Conservation (phyloP, 1,140 invertebrate species). For the Varroa destructor region DNA sequence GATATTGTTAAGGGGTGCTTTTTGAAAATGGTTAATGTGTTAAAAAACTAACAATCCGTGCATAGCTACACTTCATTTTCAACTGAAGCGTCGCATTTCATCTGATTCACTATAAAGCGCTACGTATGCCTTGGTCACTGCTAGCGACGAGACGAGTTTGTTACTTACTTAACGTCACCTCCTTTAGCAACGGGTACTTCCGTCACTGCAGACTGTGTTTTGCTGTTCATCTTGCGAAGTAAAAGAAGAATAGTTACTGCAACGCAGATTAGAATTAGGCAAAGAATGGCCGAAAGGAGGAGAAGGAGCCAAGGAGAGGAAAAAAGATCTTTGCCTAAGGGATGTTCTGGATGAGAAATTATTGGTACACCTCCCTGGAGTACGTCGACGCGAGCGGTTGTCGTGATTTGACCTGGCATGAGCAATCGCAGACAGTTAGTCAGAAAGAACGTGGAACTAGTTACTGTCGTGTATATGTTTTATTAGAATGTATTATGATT, state of each 20-base stretch:
- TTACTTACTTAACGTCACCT: slow-evolving; percentile 16
- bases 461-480: background rate
- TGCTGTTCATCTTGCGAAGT: slow-evolving; percentile 13
- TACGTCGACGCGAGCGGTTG: slow-evolving; percentile 14
- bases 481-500: too few species aligned
- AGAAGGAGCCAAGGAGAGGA: slow-evolving; percentile 17
- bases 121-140: background rate
- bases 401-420: background rate
- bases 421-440: background rate
- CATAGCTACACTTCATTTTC: too few species aligned
- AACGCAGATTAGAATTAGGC: slow-evolving; percentile 23
- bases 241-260: slow-evolving; percentile 4
- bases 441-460: background rate
- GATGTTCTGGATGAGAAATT: background rate
- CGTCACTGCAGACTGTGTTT: slow-evolving; percentile 15
- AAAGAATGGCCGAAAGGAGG: slow-evolving; percentile 14
- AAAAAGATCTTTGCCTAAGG: background rate
- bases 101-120: background rate
- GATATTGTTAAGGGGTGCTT: too few species aligned
- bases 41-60: too few species aligned
- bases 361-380: background rate
- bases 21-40: too few species aligned
- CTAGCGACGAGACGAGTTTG: background rate
- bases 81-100: too few species aligned
- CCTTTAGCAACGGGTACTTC: slow-evolving; percentile 19